Evolutionary conservation across 2,113 vertebrate species (phyloP).

Genomic region (Eclectus roratus): DNA sequence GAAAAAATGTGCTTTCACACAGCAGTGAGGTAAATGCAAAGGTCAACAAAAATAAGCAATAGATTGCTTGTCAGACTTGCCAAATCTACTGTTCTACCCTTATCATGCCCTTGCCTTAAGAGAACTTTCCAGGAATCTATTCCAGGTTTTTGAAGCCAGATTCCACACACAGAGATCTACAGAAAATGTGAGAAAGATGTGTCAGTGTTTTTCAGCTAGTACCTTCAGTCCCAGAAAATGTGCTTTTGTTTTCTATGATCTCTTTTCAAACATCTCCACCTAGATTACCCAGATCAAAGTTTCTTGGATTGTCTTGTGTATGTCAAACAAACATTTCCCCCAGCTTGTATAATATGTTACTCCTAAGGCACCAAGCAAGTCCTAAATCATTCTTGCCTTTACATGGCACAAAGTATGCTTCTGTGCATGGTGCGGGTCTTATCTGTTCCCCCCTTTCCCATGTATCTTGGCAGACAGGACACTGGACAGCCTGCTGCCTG

Average conservation of each 20-base stretch:
- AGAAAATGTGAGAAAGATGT: neutral
- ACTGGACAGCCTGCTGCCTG: neutral
- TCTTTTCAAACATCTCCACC: neutral
- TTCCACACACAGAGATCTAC: neutral
- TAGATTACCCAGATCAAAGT: neutral
- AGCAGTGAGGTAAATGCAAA: slow-evolving; percentile 8
- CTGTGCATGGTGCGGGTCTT: neutral
- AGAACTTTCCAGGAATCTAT: neutral
- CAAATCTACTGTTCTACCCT: neutral
- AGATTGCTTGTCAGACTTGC: neutral
- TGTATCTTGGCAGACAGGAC: neutral
- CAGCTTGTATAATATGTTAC: neutral
- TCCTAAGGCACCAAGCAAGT: neutral
- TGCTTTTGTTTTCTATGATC: neutral
- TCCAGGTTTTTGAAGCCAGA: neutral
- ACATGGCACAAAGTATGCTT: neutral
- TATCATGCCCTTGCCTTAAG: neutral
- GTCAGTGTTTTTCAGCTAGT: neutral
- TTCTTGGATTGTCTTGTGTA: neutral
- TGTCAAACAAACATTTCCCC: neutral
- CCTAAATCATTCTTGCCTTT: neutral
- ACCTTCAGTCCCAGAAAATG: neutral
- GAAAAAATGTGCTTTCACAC: neutral
- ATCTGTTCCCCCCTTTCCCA: neutral
- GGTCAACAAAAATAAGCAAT: neutral